Percentiles rank a stretch among this genome's conserved stretches.
Evolutionary conservation across 2,797 vertebrate genomes (phyloP).

Genomic region (Argyrosomus regius): DNA sequence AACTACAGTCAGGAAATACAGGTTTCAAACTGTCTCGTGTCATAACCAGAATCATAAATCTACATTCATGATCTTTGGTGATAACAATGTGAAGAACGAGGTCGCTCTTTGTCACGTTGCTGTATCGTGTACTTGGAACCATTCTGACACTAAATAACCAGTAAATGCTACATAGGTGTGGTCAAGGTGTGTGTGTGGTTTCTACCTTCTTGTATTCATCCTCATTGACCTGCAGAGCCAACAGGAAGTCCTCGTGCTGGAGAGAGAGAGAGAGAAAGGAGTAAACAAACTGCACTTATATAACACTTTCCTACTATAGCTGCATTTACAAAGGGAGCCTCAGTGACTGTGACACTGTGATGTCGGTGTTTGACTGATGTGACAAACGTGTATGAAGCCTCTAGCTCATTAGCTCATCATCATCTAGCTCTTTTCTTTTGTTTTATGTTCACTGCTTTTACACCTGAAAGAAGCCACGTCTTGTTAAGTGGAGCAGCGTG

Average conservation of each 20-base stretch:
- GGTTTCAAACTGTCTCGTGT: background rate
- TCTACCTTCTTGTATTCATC: conserved; percentile 97
- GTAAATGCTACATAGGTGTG: background rate
- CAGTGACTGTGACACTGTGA: background rate
- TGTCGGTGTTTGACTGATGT: background rate
- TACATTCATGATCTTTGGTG: background rate
- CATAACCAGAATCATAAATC: background rate
- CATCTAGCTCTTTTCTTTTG: too few species aligned
- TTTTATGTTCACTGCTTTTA: too few species aligned
- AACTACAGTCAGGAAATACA: background rate
- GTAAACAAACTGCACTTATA: background rate
- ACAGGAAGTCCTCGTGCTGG: conserved; percentile 96
- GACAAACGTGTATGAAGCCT: too few species aligned
- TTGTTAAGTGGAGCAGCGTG: too few species aligned
- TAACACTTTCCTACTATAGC: background rate
- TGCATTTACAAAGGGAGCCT: background rate
- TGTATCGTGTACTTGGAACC: background rate
- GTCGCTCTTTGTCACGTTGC: background rate
- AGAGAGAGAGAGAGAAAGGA: conserved; percentile 13
- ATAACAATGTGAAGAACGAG: background rate
- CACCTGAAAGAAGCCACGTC: too few species aligned
- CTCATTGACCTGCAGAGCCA: conserved; percentile 97
- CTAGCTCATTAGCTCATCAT: too few species aligned
- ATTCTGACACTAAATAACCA: background rate
- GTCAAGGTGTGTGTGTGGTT: background rate